These are phyloP conservation scores for Ooceraea biroi DNA, from an alignment of 1,140 invertebrate species.

Conservation along the genomic window DNA sequence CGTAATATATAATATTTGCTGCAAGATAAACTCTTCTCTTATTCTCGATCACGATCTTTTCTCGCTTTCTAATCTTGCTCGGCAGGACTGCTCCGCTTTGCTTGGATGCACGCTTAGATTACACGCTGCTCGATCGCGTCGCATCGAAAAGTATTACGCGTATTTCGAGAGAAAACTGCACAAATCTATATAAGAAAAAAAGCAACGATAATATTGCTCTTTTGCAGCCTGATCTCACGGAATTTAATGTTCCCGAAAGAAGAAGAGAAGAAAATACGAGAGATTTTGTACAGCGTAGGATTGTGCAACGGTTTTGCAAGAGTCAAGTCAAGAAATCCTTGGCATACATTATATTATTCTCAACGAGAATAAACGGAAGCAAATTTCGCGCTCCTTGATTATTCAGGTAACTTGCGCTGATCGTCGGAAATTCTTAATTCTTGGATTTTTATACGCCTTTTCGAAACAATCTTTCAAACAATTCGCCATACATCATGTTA, in stretches of 20 bases:
- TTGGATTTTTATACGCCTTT: constrained; percentile 25
- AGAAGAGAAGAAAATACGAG: neutral
- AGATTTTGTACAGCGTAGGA: constrained; percentile 3
- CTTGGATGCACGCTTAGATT: neutral
- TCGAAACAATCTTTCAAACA: constrained; percentile 18
- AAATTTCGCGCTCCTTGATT: constrained; percentile 51
- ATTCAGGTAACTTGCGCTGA: constrained; percentile 49
- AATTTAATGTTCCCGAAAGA: neutral
- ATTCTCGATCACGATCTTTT: constrained; percentile 41
- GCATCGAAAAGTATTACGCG: constrained; percentile 39
- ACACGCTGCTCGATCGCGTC: constrained; percentile 15
- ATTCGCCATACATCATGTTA: constrained; percentile 12
- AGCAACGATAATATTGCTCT: constrained; percentile 20
- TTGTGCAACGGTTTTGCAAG: constrained; percentile 23
- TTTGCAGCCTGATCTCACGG: neutral
- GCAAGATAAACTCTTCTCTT: constrained; percentile 39
- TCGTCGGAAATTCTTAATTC: constrained; percentile 11
- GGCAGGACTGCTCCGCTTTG: constrained; percentile 22
- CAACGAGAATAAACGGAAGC: constrained; percentile 33
- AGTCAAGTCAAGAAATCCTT: constrained; percentile 34
- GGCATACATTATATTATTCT: constrained; percentile 23
- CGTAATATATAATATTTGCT: constrained; percentile 29
- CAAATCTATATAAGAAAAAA: constrained; percentile 47
- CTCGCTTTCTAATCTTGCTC: constrained; percentile 40
- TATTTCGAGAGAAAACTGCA: constrained; percentile 50